A percentile compares a stretch with the other conserved stretches of the same genome.
These are phyloP conservation scores for Portunus trituberculatus DNA, from an alignment of 1,140 invertebrate genomes.

Conservation along the genomic window DNA sequence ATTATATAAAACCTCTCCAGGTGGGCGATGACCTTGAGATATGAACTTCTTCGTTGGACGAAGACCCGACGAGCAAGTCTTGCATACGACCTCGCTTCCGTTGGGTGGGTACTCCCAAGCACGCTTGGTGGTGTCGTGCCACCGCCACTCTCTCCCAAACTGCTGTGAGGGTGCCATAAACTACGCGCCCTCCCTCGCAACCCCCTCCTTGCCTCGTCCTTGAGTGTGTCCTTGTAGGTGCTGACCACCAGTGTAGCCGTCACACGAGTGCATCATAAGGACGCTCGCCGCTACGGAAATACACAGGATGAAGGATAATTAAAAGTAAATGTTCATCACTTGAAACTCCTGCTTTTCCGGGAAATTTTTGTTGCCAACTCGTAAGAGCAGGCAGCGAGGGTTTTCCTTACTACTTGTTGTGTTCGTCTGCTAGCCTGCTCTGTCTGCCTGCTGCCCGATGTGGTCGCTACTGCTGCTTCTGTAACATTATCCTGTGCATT, in stretches of 20 bases:
- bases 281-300: not conserved
- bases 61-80: not conserved
- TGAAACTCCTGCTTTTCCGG: slow-evolving; percentile 52
- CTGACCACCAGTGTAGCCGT: not conserved
- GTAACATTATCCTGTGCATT: slow-evolving; percentile 60
- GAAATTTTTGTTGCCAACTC: slow-evolving; percentile 67
- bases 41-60: not conserved
- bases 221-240: not conserved
- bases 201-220: not conserved
- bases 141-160: not conserved
- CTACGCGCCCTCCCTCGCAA: not conserved
- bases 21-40: not conserved
- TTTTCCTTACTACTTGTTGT: slow-evolving; percentile 37
- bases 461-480: slow-evolving; percentile 45
- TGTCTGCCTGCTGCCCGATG: slow-evolving; percentile 45
- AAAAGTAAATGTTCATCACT: slow-evolving; percentile 15
- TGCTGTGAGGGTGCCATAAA: not conserved
- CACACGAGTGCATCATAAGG: not conserved
- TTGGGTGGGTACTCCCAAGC: not conserved
- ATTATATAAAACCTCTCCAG: not conserved
- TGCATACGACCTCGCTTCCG: not conserved
- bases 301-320: not conserved
- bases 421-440: slow-evolving; percentile 30
- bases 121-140: slow-evolving; percentile 34
- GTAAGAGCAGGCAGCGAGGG: not conserved